Evolutionary conservation across 2,888 invertebrate genomes (phyloP).

Genomic region (Palloptera scutellata): DNA sequence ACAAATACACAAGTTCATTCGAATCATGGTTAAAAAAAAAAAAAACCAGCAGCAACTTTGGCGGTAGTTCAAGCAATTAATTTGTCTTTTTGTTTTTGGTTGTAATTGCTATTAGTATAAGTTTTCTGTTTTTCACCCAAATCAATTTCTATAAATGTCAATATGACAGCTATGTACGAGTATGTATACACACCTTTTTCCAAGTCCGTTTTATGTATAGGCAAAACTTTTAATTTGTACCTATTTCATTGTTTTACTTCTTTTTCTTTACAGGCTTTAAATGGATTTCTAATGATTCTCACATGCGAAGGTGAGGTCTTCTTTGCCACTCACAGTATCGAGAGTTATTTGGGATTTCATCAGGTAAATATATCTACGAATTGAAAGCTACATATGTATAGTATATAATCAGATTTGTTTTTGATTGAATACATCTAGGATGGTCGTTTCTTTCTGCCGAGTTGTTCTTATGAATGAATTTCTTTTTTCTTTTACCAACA

Average conservation of each 20-base stretch:
- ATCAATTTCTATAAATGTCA: constrained; percentile 25
- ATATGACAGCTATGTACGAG: constrained; percentile 26
- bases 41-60: constrained; percentile 11
- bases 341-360: constrained; percentile 99
- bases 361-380: constrained; percentile 76
- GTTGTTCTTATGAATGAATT: neutral
- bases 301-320: constrained; percentile 99
- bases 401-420: neutral
- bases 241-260: constrained; percentile 8
- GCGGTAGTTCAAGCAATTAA: neutral
- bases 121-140: constrained; percentile 19
- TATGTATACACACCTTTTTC: neutral
- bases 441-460: neutral
- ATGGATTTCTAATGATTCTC: constrained; percentile 98
- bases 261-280: constrained; percentile 81
- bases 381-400: neutral
- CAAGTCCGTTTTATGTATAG: neutral
- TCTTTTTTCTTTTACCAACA: neutral
- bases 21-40: constrained; percentile 16
- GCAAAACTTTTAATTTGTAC: neutral
- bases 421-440: neutral
- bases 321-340: constrained; percentile 99
- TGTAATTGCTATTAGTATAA: neutral
- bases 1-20: neutral
- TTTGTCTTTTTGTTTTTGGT: neutral